These are phyloP conservation scores for Psephotus haematonotus DNA, from an alignment of 2,113 vertebrate species.

Conservation along the genomic window DNA sequence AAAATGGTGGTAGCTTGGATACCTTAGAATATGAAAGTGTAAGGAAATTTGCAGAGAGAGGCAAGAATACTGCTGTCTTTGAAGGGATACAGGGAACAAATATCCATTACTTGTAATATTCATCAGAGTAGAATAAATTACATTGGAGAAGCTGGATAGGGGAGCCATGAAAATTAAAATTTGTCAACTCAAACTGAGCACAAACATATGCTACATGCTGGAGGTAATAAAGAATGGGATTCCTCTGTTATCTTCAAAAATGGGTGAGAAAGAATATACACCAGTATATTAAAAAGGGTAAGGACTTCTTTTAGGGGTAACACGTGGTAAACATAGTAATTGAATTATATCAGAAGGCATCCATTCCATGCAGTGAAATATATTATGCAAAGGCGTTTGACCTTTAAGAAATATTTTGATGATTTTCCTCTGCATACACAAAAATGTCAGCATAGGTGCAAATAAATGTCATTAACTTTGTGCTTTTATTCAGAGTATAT, in stretches of 20 bases:
- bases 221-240: not conserved
- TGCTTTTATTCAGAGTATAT: slow-evolving; percentile 5
- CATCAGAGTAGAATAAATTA: not conserved
- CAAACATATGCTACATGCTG: not conserved
- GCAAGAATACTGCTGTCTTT: not conserved
- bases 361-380: slow-evolving; percentile 22
- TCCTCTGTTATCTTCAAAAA: not conserved
- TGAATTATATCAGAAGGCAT: slow-evolving; percentile 23
- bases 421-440: slow-evolving; percentile 41
- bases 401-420: slow-evolving; percentile 54
- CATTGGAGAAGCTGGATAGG: not conserved
- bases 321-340: not conserved
- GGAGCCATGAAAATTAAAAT: not conserved
- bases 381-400: slow-evolving; percentile 55
- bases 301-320: not conserved
- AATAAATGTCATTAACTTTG: slow-evolving; percentile 61
- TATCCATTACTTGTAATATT: not conserved
- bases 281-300: not conserved
- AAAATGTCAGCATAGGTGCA: slow-evolving; percentile 50
- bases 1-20: not conserved
- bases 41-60: not conserved
- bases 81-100: not conserved
- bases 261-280: not conserved
- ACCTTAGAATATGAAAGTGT: not conserved
- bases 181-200: not conserved